Evolutionary conservation across 2,113 vertebrate species (phyloP).

Genomic region (Rhabdornis inornatus): DNA sequence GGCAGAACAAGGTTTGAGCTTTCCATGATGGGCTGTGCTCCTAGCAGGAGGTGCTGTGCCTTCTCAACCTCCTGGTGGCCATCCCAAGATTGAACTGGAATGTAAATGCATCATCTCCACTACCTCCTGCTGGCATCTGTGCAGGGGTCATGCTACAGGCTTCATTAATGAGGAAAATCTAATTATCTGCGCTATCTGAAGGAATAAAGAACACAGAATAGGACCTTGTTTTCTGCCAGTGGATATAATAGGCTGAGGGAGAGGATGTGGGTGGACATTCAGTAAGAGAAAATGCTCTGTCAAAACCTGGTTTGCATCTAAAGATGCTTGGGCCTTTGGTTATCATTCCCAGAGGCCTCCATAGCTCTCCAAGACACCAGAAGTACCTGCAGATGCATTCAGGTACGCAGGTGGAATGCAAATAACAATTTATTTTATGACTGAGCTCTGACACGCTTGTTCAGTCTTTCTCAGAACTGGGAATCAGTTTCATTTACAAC

Average conservation of each 20-base stretch:
- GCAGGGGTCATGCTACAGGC: not conserved
- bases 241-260: not conserved
- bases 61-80: not conserved
- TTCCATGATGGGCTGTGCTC: not conserved
- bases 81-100: not conserved
- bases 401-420: not conserved
- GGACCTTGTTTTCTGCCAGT: not conserved
- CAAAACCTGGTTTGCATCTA: not conserved
- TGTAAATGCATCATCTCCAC: not conserved
- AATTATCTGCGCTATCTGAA: not conserved
- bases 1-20: not conserved
- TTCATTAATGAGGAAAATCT: not conserved
- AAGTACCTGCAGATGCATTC: not conserved
- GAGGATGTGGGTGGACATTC: not conserved
- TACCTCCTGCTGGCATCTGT: not conserved
- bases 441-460: not conserved
- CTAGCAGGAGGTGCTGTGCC: not conserved
- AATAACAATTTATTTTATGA: not conserved
- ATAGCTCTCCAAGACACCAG: not conserved
- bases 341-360: not conserved
- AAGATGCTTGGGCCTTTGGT: not conserved
- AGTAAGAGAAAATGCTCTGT: not conserved
- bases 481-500: not conserved
- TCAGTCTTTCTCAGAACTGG: not conserved
- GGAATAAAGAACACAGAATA: not conserved